Base-by-base conservation (phyloP, 2,113 vertebrate genomes). In the Willisornis vidua region DNA sequence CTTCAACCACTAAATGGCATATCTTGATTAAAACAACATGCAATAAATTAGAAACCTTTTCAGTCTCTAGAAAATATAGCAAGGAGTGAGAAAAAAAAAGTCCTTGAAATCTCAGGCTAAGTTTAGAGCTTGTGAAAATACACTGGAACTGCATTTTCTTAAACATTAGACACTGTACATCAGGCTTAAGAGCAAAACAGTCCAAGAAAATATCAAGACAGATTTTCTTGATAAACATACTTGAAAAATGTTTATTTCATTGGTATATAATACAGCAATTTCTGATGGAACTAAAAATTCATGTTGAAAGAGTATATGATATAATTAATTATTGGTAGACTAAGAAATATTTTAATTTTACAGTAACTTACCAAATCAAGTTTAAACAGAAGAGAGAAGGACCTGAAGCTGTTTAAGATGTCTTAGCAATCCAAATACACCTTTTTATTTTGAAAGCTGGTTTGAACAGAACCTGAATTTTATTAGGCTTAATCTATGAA, bases 21-120 rank as follows among this genome's bases (percentile, higher is more conserved):
- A 70, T 73, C 48, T 91, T 89, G 58, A 95, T 88, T 93, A 85
- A 87, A 93, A 66, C 41, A 87, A 62, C 54, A 65, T 83, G n/a
- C 13, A 85, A 45, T 37, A 28, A 93, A 88, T 83, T 76, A 54
- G 17, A 88, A 92, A 91, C 79, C 13, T 83, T 89, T 68, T 49
- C 2, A 2, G 29, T 72, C 17, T 68, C 49, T 41, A 49, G 10
- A 85, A 94, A 82, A 72, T 45, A 63, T 3, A 76, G 13, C 13
- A 66, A 78, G 5, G 19, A 68, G 7, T 37, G 17, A 15, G 8
- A 2, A 2, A 49, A 72, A 66, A 49, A 31, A 35, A 49, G 7
- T 10, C 16, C 25, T 19, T 72, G 29, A 82, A 72, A 75, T 66
- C 37, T 58, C 48, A 75, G 39, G 7, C 16, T 61, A 70, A 85